These are phyloP conservation scores for Heterodera schachtii DNA, from an alignment of 1,140 invertebrate genomes.

Conservation along the genomic window DNA sequence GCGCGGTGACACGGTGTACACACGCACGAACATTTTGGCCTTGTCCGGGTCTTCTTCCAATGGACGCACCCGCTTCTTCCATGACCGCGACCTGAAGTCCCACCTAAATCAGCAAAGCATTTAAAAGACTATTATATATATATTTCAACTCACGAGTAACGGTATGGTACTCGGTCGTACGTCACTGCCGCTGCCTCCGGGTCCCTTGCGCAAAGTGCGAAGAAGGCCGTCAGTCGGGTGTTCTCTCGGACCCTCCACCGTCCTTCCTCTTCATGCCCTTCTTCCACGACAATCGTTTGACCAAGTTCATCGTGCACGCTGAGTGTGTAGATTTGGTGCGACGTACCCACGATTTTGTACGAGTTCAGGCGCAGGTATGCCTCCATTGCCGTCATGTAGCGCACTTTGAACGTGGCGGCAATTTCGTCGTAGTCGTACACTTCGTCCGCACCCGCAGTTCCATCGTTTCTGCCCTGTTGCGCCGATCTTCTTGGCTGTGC, in stretches of 20 bases:
- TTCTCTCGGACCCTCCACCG: neutral
- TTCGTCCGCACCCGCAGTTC: neutral
- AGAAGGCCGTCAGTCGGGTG: neutral
- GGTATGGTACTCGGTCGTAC: neutral
- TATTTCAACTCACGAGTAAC: neutral
- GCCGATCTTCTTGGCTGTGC: neutral
- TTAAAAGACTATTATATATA: neutral
- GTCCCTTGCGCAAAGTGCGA: neutral
- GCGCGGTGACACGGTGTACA: neutral
- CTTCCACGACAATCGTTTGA: neutral
- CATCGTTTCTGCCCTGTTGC: no score
- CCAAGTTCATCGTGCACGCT: neutral
- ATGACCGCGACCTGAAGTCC: neutral
- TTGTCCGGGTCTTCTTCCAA: neutral
- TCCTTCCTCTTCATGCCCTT: neutral
- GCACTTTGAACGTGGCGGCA: neutral
- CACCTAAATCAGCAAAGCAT: neutral
- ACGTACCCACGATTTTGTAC: neutral
- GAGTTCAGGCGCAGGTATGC: neutral
- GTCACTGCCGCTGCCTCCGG: neutral
- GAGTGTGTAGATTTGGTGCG: neutral
- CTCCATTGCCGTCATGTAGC: neutral
- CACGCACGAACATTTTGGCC: neutral
- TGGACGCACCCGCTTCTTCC: neutral
- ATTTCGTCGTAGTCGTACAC: slow-evolving; percentile 10